These are phyloP conservation scores for Anolis sagrei DNA, from an alignment of 2,113 vertebrate species.

Conservation along the genomic window DNA sequence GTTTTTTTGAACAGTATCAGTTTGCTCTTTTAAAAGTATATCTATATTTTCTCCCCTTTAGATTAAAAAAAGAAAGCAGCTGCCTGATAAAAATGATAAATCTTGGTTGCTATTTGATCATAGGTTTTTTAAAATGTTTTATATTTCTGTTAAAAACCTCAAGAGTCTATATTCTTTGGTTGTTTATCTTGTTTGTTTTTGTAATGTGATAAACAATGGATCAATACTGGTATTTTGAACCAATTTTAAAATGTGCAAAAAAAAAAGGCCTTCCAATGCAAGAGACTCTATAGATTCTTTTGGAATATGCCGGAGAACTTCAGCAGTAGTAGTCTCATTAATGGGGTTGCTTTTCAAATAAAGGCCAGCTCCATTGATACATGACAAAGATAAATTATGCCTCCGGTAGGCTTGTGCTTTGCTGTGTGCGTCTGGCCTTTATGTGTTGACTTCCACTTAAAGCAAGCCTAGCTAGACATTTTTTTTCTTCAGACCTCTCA, in stretches of 20 bases:
- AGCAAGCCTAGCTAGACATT: conserved; percentile 52
- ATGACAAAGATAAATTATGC: conserved; percentile 72
- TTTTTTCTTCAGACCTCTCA: conserved; percentile 2
- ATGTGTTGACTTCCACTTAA: conserved; percentile 16
- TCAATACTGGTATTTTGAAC: conserved; percentile 58
- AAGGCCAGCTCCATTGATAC: conserved; percentile 72
- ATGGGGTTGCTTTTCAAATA: conserved; percentile 73
- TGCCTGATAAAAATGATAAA: neutral
- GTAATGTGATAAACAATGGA: conserved; percentile 56
- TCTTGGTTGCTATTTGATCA: conserved; percentile 12
- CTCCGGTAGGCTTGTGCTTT: conserved; percentile 45
- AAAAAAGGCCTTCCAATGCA: neutral
- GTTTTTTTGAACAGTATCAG: conserved; percentile 55
- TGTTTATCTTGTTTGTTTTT: conserved; percentile 27
- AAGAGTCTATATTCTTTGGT: neutral
- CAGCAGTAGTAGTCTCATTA: conserved; percentile 59
- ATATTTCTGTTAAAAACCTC: neutral
- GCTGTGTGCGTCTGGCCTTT: conserved; percentile 63
- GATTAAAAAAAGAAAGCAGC: conserved; percentile 37
- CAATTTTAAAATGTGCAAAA: conserved; percentile 43
- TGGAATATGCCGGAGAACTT: conserved; percentile 52
- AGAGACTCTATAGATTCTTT: conserved; percentile 41
- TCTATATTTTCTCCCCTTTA: neutral
- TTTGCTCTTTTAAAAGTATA: conserved; percentile 22
- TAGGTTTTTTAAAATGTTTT: conserved; percentile 15